These are phyloP conservation scores for Heliocidaris tuberculata DNA, from an alignment of 35 echinoderm and acorn worm species.

Conservation along the genomic window DNA sequence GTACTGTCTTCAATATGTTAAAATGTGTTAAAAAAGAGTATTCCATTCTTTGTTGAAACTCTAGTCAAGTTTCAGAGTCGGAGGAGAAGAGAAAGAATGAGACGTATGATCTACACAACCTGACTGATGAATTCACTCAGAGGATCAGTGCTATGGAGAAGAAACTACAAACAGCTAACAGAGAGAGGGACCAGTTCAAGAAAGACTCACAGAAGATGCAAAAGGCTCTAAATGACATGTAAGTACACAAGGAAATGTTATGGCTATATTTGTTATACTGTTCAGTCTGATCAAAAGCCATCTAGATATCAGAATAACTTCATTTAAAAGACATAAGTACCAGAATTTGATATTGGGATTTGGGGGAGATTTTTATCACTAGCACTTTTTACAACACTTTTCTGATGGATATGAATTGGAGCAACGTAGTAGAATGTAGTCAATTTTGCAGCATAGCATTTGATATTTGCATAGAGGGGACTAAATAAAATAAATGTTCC, in stretches of 20 bases:
- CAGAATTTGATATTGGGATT: no score
- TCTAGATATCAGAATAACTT: not conserved
- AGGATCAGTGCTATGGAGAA: slow-evolving; percentile 87
- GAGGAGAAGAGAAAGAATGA: slow-evolving; percentile 70
- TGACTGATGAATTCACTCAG: slow-evolving; percentile 93
- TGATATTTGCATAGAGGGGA: not conserved
- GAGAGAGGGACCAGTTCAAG: slow-evolving; percentile 77
- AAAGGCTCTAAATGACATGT: slow-evolving; percentile 69
- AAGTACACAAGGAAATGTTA: no score
- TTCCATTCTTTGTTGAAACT: not conserved
- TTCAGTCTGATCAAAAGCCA: no score
- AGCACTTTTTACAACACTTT: no score
- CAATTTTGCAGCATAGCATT: no score
- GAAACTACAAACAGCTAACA: slow-evolving; percentile 70
- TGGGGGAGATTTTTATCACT: no score
- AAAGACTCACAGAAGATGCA: slow-evolving; percentile 75
- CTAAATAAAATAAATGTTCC: not conserved
- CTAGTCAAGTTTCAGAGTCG: slow-evolving; percentile 70
- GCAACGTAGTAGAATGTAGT: no score
- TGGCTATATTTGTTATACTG: no score
- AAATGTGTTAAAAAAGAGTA: not conserved
- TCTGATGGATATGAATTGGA: no score
- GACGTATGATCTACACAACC: slow-evolving; percentile 65
- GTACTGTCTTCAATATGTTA: no score
- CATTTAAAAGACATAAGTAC: no score